Evolutionary conservation across 2,113 vertebrate species (phyloP).

Genomic region (Amphiprion percula): DNA sequence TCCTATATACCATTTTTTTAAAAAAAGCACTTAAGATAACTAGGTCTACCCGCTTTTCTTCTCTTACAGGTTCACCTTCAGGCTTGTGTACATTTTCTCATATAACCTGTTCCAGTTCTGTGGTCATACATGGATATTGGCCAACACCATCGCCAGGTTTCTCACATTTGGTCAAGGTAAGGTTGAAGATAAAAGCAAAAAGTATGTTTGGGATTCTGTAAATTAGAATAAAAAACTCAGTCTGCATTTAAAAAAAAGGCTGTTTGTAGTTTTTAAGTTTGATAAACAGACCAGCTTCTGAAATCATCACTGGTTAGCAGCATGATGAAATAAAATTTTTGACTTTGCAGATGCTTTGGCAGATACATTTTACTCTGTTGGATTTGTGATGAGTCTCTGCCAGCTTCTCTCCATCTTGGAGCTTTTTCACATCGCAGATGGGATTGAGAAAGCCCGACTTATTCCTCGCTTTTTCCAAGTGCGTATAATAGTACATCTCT

Average conservation of each 20-base stretch:
- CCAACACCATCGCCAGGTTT: slow-evolving; percentile 92
- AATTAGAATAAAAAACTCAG: neutral
- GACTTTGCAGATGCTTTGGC: slow-evolving; percentile 78
- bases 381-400: slow-evolving; percentile 92
- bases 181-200: neutral
- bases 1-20: too few relatives aligned
- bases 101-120: slow-evolving; percentile 97
- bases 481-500: slow-evolving; percentile 23
- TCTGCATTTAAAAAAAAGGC: too few relatives aligned
- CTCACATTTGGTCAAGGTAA: slow-evolving; percentile 94
- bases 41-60: neutral
- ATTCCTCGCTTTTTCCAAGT: slow-evolving; percentile 92
- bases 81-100: slow-evolving; percentile 86
- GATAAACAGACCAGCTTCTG: too few relatives aligned
- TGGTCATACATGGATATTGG: slow-evolving; percentile 96
- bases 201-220: neutral
- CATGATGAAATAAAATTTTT: neutral
- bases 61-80: slow-evolving; percentile 84
- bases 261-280: too few relatives aligned
- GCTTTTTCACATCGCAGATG: slow-evolving; percentile 90
- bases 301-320: too few relatives aligned
- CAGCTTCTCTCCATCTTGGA: slow-evolving; percentile 91
- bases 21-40: neutral
- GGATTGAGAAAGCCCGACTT: slow-evolving; percentile 87
- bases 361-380: slow-evolving; percentile 93